Conservation (phyloP, 1,140 invertebrate genomes). For the Drosophila kepulauana region DNA sequence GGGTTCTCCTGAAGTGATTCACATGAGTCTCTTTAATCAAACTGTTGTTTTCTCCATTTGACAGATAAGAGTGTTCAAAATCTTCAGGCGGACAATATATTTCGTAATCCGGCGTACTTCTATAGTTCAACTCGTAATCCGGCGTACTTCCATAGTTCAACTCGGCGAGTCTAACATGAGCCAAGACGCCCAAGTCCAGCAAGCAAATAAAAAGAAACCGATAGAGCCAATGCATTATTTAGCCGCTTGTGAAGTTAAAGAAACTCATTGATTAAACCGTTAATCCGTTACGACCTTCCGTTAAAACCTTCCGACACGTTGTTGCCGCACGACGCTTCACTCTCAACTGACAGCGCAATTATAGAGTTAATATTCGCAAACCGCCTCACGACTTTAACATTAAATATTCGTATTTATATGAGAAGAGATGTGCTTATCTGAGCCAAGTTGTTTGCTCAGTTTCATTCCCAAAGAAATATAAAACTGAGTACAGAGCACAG, state of each 20-base stretch:
- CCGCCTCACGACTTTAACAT: slow-evolving; percentile 19
- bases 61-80: too few species aligned
- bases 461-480: slow-evolving; percentile 35
- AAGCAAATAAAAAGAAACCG: slow-evolving; percentile 13
- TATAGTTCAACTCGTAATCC: not conserved
- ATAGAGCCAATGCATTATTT: not conserved
- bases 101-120: not conserved
- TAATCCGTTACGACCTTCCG: slow-evolving; percentile 11
- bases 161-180: slow-evolving; percentile 29
- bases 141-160: not conserved
- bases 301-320: slow-evolving; percentile 20
- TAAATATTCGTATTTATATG: slow-evolving; percentile 8
- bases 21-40: not conserved
- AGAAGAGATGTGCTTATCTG: slow-evolving; percentile 34
- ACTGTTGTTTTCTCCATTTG: slow-evolving; percentile 3
- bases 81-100: too few species aligned
- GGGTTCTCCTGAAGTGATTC: slow-evolving; percentile 50
- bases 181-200: not conserved
- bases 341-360: slow-evolving; percentile 46
- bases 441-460: slow-evolving; percentile 27
- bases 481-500: not conserved
- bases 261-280: slow-evolving; percentile 19
- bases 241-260: not conserved
- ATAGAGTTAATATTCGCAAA: not conserved
- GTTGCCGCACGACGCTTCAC: slow-evolving; percentile 34